These are phyloP conservation scores for Listronotus bonariensis DNA, from an alignment of 1,140 invertebrate species.

Conservation along the genomic window DNA sequence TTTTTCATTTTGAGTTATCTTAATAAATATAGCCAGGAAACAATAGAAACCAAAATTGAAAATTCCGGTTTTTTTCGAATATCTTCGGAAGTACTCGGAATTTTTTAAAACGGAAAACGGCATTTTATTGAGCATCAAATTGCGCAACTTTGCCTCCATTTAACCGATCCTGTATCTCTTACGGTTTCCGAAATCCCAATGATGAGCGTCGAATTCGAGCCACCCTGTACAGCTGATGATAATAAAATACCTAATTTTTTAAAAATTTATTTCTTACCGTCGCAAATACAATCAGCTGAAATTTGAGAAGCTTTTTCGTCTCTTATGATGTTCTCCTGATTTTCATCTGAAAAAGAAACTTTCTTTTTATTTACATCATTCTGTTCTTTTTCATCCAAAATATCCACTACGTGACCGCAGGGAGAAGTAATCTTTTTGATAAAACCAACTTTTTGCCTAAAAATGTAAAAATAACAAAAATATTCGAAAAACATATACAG, in stretches of 20 bases:
- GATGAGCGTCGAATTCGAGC: too few relatives aligned
- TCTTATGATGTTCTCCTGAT: background rate
- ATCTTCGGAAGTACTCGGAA: too few relatives aligned
- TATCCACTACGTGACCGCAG: slow-evolving; percentile 26
- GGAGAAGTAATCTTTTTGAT: slow-evolving; percentile 13
- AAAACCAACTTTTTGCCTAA: slow-evolving; percentile 34
- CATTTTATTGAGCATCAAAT: too few relatives aligned
- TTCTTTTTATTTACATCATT: slow-evolving; percentile 16
- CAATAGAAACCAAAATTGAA: too few relatives aligned
- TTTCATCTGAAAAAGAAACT: slow-evolving; percentile 22
- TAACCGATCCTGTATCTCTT: too few relatives aligned
- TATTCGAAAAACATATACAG: background rate
- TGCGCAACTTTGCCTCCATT: too few relatives aligned
- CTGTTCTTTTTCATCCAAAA: slow-evolving; percentile 8
- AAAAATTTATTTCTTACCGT: slow-evolving; percentile 13
- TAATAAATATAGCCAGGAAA: too few relatives aligned
- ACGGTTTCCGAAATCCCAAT: too few relatives aligned
- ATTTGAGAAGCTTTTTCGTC: slow-evolving; percentile 22
- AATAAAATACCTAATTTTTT: background rate
- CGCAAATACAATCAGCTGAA: slow-evolving; percentile 19
- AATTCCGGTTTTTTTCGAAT: too few relatives aligned
- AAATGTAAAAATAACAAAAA: slow-evolving; percentile 3
- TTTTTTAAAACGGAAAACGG: too few relatives aligned
- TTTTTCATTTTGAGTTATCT: too few relatives aligned
- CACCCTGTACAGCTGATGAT: too few relatives aligned